These are phyloP conservation scores for Hippocampus zosterae DNA, from an alignment of 2,113 vertebrate species.

Conservation along the genomic window DNA sequence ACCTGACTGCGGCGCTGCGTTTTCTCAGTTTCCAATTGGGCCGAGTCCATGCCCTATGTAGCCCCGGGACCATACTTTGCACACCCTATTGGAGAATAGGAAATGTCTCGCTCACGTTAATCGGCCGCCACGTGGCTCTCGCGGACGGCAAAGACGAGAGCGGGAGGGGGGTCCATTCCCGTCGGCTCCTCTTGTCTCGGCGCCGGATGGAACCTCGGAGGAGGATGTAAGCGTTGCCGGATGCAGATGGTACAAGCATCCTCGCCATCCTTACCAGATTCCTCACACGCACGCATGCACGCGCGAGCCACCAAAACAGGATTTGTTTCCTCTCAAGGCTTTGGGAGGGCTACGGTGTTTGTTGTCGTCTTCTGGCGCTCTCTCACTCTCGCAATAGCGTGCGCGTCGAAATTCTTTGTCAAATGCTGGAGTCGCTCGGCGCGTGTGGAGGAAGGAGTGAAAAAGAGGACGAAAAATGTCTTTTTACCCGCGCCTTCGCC, in stretches of 20 bases:
- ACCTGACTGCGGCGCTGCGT: no score
- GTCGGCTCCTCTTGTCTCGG: constrained; percentile 13
- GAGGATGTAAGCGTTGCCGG: constrained; percentile 49
- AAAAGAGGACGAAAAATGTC: constrained; percentile 30
- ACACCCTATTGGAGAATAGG: no score
- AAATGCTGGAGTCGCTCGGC: neutral
- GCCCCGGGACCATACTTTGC: no score
- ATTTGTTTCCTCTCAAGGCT: no score
- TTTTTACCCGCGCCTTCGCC: constrained; percentile 49
- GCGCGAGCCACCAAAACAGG: constrained; percentile 5
- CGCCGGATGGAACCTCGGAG: constrained; percentile 61
- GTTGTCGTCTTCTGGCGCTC: no score
- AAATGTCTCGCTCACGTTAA: constrained; percentile 36
- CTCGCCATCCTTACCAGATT: constrained; percentile 20
- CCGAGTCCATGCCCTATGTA: no score
- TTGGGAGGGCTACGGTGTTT: no score
- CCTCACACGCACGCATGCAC: neutral
- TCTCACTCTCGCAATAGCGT: no score
- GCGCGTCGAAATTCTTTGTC: neutral
- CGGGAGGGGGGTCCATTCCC: constrained; percentile 20
- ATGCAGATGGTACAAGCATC: constrained; percentile 42
- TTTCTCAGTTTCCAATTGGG: no score
- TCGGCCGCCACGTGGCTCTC: constrained; percentile 50
- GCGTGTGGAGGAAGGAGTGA: constrained; percentile 33
- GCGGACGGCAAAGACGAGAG: constrained; percentile 50